Evolutionary conservation across 2,113 vertebrate genomes (phyloP).

Genomic region (Stegostoma tigrinum): DNA sequence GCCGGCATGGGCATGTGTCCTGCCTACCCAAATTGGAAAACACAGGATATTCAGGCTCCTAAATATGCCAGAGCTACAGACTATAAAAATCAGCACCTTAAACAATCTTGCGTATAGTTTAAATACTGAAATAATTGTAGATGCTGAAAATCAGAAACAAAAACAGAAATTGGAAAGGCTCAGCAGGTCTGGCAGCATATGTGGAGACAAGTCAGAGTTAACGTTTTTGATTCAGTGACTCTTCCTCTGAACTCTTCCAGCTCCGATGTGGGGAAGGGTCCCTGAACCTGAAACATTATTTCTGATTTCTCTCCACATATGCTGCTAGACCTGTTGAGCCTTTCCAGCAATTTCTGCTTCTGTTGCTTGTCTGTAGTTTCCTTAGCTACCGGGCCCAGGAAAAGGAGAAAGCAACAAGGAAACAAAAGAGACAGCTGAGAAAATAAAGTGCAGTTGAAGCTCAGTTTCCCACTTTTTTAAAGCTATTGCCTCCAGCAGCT

Average conservation of each 20-base stretch:
- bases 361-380: neutral
- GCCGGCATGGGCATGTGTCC: neutral
- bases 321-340: no score
- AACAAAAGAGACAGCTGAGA: neutral
- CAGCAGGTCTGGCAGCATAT: no score
- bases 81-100: neutral
- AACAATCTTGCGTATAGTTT: neutral
- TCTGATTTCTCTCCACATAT: no score
- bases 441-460: neutral
- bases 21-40: neutral
- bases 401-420: neutral
- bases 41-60: neutral
- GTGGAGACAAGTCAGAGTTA: no score
- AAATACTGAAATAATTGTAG: no score
- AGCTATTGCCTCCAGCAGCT: neutral
- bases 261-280: no score
- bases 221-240: no score
- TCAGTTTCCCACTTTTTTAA: neutral
- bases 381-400: neutral
- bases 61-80: neutral
- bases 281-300: no score
- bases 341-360: no score
- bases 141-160: no score
- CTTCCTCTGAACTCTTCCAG: no score
- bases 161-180: no score